Evolutionary conservation across 2,888 invertebrate species (phyloP).

Genomic region (Slavum lentiscoides): DNA sequence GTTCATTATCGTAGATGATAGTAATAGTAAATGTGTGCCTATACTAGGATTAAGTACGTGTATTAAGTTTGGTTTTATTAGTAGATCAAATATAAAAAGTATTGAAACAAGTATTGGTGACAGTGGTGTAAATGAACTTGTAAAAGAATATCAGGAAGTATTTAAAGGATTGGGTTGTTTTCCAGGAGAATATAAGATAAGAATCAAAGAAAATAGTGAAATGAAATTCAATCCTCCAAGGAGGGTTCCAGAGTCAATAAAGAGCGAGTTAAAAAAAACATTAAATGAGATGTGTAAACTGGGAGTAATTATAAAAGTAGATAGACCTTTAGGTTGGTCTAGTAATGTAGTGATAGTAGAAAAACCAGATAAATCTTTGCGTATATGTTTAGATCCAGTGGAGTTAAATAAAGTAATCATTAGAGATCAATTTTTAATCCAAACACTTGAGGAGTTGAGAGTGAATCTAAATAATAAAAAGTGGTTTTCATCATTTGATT

Average conservation of each 20-base stretch:
- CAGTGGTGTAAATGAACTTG: background rate
- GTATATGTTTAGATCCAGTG: constrained; percentile 57
- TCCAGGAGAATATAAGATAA: constrained; percentile 37
- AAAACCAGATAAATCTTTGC: constrained; percentile 54
- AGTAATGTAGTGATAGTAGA: constrained; percentile 55
- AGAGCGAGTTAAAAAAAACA: constrained; percentile 49
- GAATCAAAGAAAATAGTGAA: constrained; percentile 19
- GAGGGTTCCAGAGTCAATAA: constrained; percentile 55
- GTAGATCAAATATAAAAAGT: background rate
- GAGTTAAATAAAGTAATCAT: constrained; percentile 56
- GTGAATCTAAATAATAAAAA: constrained; percentile 46
- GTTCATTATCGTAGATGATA: constrained; percentile 3
- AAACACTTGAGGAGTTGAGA: constrained; percentile 54
- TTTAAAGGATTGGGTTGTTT: background rate
- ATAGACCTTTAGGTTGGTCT: constrained; percentile 55
- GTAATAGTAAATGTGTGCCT: background rate
- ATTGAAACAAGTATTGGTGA: background rate
- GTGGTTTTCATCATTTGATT: constrained; percentile 54
- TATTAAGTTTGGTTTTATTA: too few relatives aligned
- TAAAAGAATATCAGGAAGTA: background rate
- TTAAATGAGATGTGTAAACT: constrained; percentile 54
- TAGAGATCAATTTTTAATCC: constrained; percentile 40
- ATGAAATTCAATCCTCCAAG: constrained; percentile 55
- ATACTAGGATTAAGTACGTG: background rate
- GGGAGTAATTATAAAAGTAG: constrained; percentile 54